Base-by-base conservation (phyloP, 1,140 invertebrate genomes). In the Hesperophylax magnus region DNA sequence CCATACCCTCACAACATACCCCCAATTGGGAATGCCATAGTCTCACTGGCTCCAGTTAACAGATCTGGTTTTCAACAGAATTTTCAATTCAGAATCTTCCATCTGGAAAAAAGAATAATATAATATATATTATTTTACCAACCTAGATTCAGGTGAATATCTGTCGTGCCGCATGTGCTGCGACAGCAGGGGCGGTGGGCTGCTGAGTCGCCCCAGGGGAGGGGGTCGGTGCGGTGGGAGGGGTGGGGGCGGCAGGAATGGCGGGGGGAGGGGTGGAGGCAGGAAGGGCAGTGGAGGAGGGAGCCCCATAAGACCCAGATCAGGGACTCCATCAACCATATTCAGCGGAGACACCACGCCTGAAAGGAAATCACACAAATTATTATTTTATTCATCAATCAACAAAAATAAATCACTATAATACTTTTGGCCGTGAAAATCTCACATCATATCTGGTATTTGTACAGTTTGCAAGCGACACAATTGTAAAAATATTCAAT, bases 301-400 rank as follows among this genome's bases (percentile, higher is more conserved):
- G 20, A 81, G 22, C n/a, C 27, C 34, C 18, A 39, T 17, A 7
- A 81, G 27, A 27, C 53, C 39, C 17, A 65, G 7, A 14, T 81
- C 82, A 11, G 77, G 80, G 5, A 81, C n/a, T 3, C 85, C 85
- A 14, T 82, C 84, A 4, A 77, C 78, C 3, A 77, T 84, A 14
- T 89, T 88, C 75, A 89, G 71, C 6, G 89, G 89, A 0, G 89
- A 90, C 14, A 85, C 81, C 63, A 89, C 85, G 76, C 87, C 89
- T 89, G 85, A 82, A 31, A 61, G 11, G 39, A 47, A 47, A 47
- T 47, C 8, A 47, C 39, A 14, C 9, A 47, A 47, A 47, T 47
- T 14, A 47, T 47, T 14, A 39, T 39, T 39, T 6, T 39, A 9
- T 5, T 39, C 5, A 27, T 27, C 27, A 27, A 27, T 2, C 27